These are phyloP conservation scores for Drosophila nigricruria DNA, from an alignment of 2,888 invertebrate genomes.

Conservation along the genomic window DNA sequence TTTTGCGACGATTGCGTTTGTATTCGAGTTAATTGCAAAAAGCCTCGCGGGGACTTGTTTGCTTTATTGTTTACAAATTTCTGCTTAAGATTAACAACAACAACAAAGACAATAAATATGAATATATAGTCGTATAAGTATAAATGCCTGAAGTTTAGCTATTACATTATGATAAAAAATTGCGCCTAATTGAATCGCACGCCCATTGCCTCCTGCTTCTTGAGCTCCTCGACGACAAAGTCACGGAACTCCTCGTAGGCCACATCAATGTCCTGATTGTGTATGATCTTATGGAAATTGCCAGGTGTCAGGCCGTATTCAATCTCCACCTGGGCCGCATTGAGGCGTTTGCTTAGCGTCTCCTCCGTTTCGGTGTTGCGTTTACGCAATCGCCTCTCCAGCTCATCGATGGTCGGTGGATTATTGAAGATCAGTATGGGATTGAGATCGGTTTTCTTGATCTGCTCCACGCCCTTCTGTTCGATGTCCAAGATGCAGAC, in stretches of 20 bases:
- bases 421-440: slow-evolving; percentile 95
- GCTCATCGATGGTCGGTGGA: slow-evolving; percentile 93
- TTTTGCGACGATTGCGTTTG: slow-evolving; percentile 18
- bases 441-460: slow-evolving; percentile 92
- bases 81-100: slow-evolving; percentile 64
- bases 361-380: slow-evolving; percentile 97
- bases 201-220: slow-evolving; percentile 86
- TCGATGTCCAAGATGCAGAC: slow-evolving; percentile 98
- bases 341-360: slow-evolving; percentile 91
- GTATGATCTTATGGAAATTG: slow-evolving; percentile 93
- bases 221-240: slow-evolving; percentile 89
- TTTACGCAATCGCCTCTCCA: slow-evolving; percentile 90
- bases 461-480: slow-evolving; percentile 96
- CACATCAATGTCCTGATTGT: slow-evolving; percentile 92
- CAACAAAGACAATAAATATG: slow-evolving; percentile 45
- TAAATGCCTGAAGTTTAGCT: slow-evolving; percentile 44
- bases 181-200: slow-evolving; percentile 61
- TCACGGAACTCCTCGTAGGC: slow-evolving; percentile 91
- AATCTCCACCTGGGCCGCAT: slow-evolving; percentile 92
- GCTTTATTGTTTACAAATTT: slow-evolving; percentile 58
- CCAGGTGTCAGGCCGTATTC: slow-evolving; percentile 90
- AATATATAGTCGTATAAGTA: slow-evolving; percentile 30
- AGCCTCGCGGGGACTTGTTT: slow-evolving; percentile 27
- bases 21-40: slow-evolving; percentile 30
- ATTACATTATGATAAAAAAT: background rate